Percentiles rank a stretch among this genome's conserved stretches.
These are phyloP conservation scores for Ptychoptera albimana DNA, from an alignment of 2,888 invertebrate species.

Conservation along the genomic window DNA sequence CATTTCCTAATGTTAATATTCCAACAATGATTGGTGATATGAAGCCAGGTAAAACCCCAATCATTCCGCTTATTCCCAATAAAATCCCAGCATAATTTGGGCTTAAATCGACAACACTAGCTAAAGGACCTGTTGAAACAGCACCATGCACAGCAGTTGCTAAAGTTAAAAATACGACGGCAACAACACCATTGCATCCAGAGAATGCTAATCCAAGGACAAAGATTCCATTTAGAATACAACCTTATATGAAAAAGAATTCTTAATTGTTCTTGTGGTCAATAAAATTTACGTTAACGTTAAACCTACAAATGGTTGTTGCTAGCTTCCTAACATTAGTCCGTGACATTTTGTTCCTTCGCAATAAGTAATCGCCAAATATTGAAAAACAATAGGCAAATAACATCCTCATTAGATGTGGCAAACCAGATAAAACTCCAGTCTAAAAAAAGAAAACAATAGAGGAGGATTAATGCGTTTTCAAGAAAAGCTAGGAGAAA, in stretches of 20 bases:
- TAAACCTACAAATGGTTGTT: slow-evolving; percentile 36
- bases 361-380: slow-evolving; percentile 41
- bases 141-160: slow-evolving; percentile 49
- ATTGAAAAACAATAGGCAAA: slow-evolving; percentile 40
- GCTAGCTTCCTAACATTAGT: slow-evolving; percentile 49
- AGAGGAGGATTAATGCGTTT: neutral
- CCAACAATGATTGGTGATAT: slow-evolving; percentile 46
- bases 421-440: slow-evolving; percentile 45
- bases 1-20: slow-evolving; percentile 42
- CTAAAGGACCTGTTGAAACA: slow-evolving; percentile 46
- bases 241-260: slow-evolving; percentile 25
- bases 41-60: slow-evolving; percentile 41
- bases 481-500: neutral
- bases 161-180: slow-evolving; percentile 41
- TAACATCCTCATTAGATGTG: slow-evolving; percentile 41
- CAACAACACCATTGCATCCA: slow-evolving; percentile 41
- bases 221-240: slow-evolving; percentile 41
- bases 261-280: no score
- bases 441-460: slow-evolving; percentile 18
- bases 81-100: slow-evolving; percentile 42
- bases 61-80: slow-evolving; percentile 42
- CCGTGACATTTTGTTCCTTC: slow-evolving; percentile 37
- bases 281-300: no score
- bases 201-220: slow-evolving; percentile 44
- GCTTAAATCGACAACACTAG: slow-evolving; percentile 49